Percentiles rank a stretch among this genome's conserved stretches.
Evolutionary conservation across 2,888 invertebrate species (phyloP).

Genomic region (Machimus atricapillus): DNA sequence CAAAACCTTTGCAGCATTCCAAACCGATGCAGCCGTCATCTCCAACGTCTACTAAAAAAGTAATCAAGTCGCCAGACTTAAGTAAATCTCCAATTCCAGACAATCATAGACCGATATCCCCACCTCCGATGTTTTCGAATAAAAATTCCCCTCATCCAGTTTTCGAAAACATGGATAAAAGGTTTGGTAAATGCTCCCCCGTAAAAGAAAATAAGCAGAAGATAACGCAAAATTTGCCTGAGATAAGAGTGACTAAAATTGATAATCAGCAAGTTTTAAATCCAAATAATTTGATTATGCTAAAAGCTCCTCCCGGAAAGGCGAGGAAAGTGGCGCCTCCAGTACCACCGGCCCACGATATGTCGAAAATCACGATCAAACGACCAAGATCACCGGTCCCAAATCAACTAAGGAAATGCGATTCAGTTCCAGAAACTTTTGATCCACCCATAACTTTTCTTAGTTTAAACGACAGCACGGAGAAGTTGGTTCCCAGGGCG

Average conservation of each 20-base stretch:
- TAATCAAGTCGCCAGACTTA: not conserved
- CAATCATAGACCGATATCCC: slow-evolving; percentile 9
- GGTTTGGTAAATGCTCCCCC: not conserved
- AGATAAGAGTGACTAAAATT: slow-evolving; percentile 10
- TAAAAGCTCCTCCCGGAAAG: not conserved
- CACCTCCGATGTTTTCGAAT: slow-evolving; percentile 37
- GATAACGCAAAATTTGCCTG: not conserved
- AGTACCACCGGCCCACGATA: not conserved
- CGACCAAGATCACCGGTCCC: not conserved
- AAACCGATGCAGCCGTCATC: not conserved
- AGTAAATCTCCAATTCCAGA: slow-evolving; percentile 19
- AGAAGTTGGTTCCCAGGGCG: slow-evolving; percentile 62
- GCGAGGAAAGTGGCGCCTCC: slow-evolving; percentile 36
- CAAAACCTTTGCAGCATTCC: not conserved
- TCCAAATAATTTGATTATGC: not conserved
- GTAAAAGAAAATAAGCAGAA: not conserved
- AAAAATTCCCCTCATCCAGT: not conserved
- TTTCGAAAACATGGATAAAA: not conserved
- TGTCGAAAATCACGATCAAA: not conserved
- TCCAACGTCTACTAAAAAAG: not conserved
- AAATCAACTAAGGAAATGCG: not conserved
- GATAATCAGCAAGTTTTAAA: not conserved
- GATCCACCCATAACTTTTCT: slow-evolving; percentile 41
- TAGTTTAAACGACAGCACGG: slow-evolving; percentile 61
- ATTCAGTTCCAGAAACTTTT: slow-evolving; percentile 52